phyloP scores from a whole-genome alignment of 2,888 invertebrate species.

The Acrobeloides nanus region DNA sequence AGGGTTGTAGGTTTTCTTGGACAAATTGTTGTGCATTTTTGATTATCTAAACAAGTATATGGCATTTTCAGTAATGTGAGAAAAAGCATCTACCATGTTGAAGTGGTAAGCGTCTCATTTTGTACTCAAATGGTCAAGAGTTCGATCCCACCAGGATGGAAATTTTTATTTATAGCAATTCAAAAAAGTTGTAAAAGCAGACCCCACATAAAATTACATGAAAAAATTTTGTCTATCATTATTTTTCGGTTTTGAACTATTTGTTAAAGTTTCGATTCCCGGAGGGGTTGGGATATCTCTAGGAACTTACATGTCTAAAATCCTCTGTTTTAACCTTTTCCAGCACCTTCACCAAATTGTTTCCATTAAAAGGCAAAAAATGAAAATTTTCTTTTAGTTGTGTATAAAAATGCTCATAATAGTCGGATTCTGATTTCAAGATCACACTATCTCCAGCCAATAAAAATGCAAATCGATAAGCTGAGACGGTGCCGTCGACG shows the following conservation, averaged over 20 bases:
- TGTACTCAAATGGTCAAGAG: too few species aligned
- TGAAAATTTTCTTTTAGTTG: constrained; percentile 70
- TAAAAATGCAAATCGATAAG: constrained; percentile 84
- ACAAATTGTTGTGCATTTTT: constrained; percentile 15
- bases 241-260: too few species aligned
- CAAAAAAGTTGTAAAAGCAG: too few species aligned
- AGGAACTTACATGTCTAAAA: constrained; percentile 12
- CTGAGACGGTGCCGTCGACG: constrained; percentile 91
- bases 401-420: constrained; percentile 85
- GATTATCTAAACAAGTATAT: constrained; percentile 30
- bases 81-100: too few species aligned
- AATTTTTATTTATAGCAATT: too few species aligned
- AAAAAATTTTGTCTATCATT: too few species aligned
- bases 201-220: too few species aligned
- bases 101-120: too few species aligned
- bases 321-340: constrained; percentile 58
- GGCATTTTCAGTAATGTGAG: too few species aligned
- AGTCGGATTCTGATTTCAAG: constrained; percentile 84
- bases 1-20: constrained; percentile 25
- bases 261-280: too few species aligned
- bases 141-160: constrained; percentile 53
- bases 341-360: constrained; percentile 67
- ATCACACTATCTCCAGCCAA: constrained; percentile 78
- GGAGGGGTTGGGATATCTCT: constrained; percentile 14
- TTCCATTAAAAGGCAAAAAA: constrained; percentile 74